Conservation (phyloP, 1,140 invertebrate species). For the Zaprionus lachaisei region DNA sequence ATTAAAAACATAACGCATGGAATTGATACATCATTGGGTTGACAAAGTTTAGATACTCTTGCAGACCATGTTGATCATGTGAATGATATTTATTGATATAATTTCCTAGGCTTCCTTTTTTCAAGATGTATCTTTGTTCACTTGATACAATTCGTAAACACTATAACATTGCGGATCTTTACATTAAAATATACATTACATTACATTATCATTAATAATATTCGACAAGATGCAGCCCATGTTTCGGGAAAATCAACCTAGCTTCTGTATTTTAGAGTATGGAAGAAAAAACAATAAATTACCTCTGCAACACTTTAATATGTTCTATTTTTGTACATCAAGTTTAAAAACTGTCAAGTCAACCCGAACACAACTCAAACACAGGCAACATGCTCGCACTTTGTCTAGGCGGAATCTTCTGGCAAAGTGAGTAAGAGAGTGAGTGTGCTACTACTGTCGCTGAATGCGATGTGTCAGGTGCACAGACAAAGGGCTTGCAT, state of each 20-base stretch:
- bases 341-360: neutral
- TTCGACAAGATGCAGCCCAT: neutral
- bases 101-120: too few relatives aligned
- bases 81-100: too few relatives aligned
- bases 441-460: neutral
- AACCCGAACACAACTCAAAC: neutral
- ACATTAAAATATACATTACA: too few relatives aligned
- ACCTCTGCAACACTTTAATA: neutral
- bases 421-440: neutral
- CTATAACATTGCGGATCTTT: too few relatives aligned
- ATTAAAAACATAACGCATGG: neutral
- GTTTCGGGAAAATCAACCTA: neutral
- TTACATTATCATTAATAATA: too few relatives aligned
- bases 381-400: neutral
- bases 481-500: neutral
- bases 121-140: too few relatives aligned
- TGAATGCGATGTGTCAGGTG: slow-evolving; percentile 6
- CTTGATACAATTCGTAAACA: too few relatives aligned
- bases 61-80: too few relatives aligned
- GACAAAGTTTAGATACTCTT: neutral
- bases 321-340: neutral
- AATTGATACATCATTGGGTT: neutral
- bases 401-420: neutral
- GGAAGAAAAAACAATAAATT: neutral
- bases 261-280: neutral